Percentiles rank a stretch among this genome's conserved stretches.
Evolutionary conservation across 2,797 vertebrate genomes (phyloP).

Genomic region (Fistularia tabacaria): DNA sequence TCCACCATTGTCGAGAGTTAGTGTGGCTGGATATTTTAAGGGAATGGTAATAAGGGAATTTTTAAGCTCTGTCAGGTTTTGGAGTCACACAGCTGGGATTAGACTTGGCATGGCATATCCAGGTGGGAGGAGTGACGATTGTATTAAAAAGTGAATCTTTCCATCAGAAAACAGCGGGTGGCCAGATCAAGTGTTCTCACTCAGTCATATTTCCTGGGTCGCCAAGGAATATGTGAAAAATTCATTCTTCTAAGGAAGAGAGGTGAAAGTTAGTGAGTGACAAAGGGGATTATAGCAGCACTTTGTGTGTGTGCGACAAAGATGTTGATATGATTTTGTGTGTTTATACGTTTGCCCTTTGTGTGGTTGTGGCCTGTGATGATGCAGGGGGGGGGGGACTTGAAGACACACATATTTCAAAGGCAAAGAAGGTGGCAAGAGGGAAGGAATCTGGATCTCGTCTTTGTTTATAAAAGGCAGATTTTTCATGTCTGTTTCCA

Average conservation of each 20-base stretch:
- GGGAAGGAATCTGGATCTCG: constrained; percentile 62
- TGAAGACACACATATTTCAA: constrained; percentile 72
- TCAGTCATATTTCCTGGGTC: constrained; percentile 68
- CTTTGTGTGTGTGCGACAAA: constrained; percentile 38
- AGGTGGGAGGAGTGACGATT: constrained; percentile 75
- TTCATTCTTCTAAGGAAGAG: constrained; percentile 55
- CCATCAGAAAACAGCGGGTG: constrained; percentile 76
- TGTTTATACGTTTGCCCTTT: constrained; percentile 31
- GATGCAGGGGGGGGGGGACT: constrained; percentile 24
- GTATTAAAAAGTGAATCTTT: constrained; percentile 80
- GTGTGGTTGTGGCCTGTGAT: constrained; percentile 19
- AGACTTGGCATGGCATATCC: constrained; percentile 70
- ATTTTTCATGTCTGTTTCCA: constrained; percentile 70
- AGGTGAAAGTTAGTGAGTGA: constrained; percentile 52
- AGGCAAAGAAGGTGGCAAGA: constrained; percentile 48
- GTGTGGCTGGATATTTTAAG: constrained; percentile 59
- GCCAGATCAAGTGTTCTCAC: constrained; percentile 76
- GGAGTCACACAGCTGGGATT: constrained; percentile 74
- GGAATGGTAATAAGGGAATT: constrained; percentile 68
- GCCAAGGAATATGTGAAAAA: constrained; percentile 63
- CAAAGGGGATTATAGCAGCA: constrained; percentile 36
- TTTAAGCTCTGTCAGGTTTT: constrained; percentile 68
- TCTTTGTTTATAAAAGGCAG: constrained; percentile 73
- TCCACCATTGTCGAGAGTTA: constrained; percentile 56
- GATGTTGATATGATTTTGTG: constrained; percentile 34